These are phyloP conservation scores for Oreochromis tanganicae DNA, from an alignment of 2,113 vertebrate species.

Conservation along the genomic window DNA sequence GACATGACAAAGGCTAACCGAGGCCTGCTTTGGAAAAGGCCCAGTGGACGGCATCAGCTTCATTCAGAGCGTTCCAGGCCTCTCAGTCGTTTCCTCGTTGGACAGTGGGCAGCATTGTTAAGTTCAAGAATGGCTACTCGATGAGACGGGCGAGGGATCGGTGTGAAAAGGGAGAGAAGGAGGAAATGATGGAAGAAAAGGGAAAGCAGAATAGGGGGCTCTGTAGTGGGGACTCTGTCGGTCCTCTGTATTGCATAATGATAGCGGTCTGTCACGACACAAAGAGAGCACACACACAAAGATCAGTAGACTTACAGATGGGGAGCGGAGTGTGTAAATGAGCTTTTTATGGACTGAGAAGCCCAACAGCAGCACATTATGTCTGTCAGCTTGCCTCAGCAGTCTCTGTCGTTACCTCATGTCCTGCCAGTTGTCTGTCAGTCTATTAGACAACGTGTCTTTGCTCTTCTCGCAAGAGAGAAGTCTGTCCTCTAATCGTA, in stretches of 20 bases:
- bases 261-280: conserved; percentile 40
- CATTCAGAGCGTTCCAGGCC: conserved; percentile 13
- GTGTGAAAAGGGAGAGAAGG: neutral
- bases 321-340: conserved; percentile 40
- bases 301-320: conserved; percentile 22
- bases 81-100: neutral
- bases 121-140: conserved; percentile 16
- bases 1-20: neutral
- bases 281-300: neutral
- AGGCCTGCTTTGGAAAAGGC: neutral
- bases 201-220: conserved; percentile 41
- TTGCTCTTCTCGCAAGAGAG: neutral
- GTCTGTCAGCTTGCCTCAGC: neutral
- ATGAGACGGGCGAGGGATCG: conserved; percentile 4
- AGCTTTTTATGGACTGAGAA: conserved; percentile 50
- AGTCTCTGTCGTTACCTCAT: neutral
- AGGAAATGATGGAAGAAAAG: conserved; percentile 21
- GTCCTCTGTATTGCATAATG: conserved; percentile 55
- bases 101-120: conserved; percentile 59
- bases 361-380: conserved; percentile 25
- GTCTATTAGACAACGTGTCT: neutral
- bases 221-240: conserved; percentile 36
- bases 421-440: neutral
- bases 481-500: neutral
- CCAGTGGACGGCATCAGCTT: neutral